These are phyloP conservation scores for Sycophila sp. DNA, from an alignment of 1,140 invertebrate species.

Conservation along the genomic window DNA sequence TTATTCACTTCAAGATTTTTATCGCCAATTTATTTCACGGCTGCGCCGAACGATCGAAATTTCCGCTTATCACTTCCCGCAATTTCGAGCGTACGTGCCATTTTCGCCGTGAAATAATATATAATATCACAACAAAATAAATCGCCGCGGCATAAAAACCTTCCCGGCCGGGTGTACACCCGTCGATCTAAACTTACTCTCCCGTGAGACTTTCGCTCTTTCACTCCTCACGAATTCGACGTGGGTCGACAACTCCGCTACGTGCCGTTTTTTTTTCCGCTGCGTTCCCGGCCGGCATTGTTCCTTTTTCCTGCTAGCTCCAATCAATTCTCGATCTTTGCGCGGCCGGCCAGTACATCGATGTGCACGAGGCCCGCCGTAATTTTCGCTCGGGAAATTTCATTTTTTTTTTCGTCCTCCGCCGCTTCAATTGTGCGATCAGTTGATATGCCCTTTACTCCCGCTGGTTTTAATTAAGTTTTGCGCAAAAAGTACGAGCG, in stretches of 20 bases:
- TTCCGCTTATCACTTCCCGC: too few species aligned
- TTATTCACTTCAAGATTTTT: too few species aligned
- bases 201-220: constrained; percentile 32
- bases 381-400: not conserved
- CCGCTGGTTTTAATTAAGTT: too few species aligned
- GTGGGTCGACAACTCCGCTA: not conserved
- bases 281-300: not conserved
- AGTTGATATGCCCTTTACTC: too few species aligned
- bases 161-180: not conserved
- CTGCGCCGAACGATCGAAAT: too few species aligned
- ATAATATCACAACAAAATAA: constrained; percentile 9
- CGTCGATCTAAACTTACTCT: too few species aligned
- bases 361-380: not conserved
- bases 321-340: constrained; percentile 8
- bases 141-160: not conserved
- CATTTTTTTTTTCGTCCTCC: not conserved
- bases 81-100: too few species aligned
- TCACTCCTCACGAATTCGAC: constrained; percentile 31
- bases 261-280: constrained; percentile 14
- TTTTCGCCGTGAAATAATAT: too few species aligned
- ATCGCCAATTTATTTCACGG: too few species aligned
- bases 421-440: too few species aligned
- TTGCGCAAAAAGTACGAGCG: too few species aligned
- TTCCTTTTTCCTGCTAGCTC: not conserved
- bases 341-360: not conserved